A percentile compares a stretch with the other conserved stretches of the same genome.
Evolutionary conservation across 2,888 invertebrate species (phyloP).

Genomic region (Steinernema scapterisci): DNA sequence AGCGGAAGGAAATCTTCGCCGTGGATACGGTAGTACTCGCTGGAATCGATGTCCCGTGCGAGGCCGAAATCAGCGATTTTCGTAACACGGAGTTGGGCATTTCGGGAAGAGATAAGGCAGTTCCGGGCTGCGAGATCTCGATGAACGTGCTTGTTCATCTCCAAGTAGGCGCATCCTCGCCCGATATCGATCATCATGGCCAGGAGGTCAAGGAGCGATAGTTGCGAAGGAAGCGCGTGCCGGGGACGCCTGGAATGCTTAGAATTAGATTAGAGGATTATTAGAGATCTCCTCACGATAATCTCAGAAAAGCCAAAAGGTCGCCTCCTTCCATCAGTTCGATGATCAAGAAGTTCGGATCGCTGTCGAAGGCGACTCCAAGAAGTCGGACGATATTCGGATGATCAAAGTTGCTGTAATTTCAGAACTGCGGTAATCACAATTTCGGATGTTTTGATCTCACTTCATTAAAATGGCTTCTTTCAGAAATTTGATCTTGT

Average conservation of each 20-base stretch:
- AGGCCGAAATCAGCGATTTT: conserved; percentile 91
- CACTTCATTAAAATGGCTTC: conserved; percentile 90
- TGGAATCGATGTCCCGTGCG: conserved; percentile 93
- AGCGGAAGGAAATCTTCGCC: conserved; percentile 87
- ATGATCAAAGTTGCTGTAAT: conserved; percentile 83
- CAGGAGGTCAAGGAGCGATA: conserved; percentile 83
- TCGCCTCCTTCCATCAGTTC: conserved; percentile 98
- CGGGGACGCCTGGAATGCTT: conserved; percentile 35
- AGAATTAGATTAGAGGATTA: no score
- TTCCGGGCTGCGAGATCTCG: conserved; percentile 82
- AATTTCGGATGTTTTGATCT: not conserved
- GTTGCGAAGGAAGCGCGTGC: conserved; percentile 51
- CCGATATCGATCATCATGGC: conserved; percentile 94
- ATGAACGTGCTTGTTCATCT: conserved; percentile 96
- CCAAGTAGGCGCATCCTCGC: conserved; percentile 89
- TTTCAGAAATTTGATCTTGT: conserved; percentile 89
- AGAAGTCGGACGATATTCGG: conserved; percentile 89
- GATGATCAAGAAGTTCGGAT: conserved; percentile 89
- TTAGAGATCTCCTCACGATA: conserved; percentile 68
- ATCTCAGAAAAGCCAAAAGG: conserved; percentile 84
- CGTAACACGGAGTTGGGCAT: conserved; percentile 75
- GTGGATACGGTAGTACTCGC: conserved; percentile 94
- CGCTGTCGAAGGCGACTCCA: conserved; percentile 91
- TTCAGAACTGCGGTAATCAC: not conserved
- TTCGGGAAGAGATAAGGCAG: conserved; percentile 78